Evolutionary conservation across 2,797 vertebrate genomes (phyloP).

Genomic region (Cetoscarus ocellatus): DNA sequence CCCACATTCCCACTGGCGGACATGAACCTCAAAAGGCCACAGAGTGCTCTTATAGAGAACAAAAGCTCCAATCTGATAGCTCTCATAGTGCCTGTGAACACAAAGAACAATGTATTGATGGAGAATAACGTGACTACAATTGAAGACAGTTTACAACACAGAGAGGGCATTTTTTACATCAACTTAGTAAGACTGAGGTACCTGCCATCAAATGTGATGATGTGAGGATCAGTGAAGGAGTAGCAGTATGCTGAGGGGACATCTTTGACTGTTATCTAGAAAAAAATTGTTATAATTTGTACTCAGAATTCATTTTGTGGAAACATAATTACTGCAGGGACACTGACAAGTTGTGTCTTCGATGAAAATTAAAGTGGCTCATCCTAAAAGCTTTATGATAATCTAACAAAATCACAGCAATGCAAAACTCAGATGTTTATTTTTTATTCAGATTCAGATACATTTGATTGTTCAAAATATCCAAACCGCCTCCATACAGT

Average conservation of each 20-base stretch:
- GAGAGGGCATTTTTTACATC: not conserved
- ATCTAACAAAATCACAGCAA: too few species aligned
- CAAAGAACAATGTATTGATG: not conserved
- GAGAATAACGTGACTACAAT: not conserved
- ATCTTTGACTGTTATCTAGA: conserved; percentile 87
- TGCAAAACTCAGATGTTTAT: too few species aligned
- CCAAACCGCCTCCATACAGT: too few species aligned
- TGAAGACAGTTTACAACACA: not conserved
- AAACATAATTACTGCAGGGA: too few species aligned
- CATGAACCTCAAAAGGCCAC: conserved; percentile 89
- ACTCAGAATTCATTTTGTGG: too few species aligned
- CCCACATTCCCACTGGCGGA: conserved; percentile 92
- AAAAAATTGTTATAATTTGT: conserved; percentile 6
- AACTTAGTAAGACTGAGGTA: conserved; percentile 68
- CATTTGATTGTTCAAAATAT: too few species aligned
- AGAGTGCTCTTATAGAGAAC: conserved; percentile 86
- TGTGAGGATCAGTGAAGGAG: conserved; percentile 91
- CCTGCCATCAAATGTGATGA: conserved; percentile 94
- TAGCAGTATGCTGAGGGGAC: conserved; percentile 89
- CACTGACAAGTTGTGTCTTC: too few species aligned
- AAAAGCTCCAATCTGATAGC: conserved; percentile 90
- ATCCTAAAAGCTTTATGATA: too few species aligned
- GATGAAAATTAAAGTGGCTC: too few species aligned
- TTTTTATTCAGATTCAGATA: too few species aligned
- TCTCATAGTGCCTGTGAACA: conserved; percentile 80